Base-by-base conservation (phyloP, 2,113 vertebrate species). In the Pygathrix nemaeus region DNA sequence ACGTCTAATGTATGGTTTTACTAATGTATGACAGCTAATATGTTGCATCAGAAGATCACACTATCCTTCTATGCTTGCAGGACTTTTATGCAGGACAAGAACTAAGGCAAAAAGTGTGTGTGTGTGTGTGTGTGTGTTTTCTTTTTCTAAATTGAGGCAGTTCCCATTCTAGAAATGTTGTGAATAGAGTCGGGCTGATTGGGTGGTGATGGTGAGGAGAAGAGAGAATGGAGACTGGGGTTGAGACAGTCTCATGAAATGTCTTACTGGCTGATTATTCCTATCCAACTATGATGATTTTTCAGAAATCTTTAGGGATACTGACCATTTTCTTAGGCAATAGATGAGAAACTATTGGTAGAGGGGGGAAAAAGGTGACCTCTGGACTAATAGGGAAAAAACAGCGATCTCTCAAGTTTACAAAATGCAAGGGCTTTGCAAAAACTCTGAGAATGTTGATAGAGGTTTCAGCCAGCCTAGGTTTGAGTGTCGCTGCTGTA, bases 261-360 rank as follows among this genome's bases (percentile, higher is more conserved):
- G 4, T 10, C 79, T 88, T 61, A 3, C n/a, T 73, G 66, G 12
- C 85, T 85, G 30, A 21, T 52, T 27, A 27, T 45, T 72, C 32
- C 81, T 90, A 3, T 95, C 32, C 68, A 52, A 50, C 55, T 25
- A 23, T 5, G 17, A 30, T 70, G 43, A 14, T 17, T 95, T 95
- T 75, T 43, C 7, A 23, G 70, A 92, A 78, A 35, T 80, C 64
- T 70, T 45, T 52, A 48, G 68, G 68, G 35, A 66, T 38, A n/a
- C 20, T 96, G 81, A 88, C 70, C 93, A 82, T 40, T 35, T n/a
- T 93, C 76, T 95, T 88, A 57, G 57, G 84, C 81, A 97, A 72
- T 55, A 43, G 43, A 66, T 72, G 50, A 78, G 57, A 94, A 94
- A 43, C 57, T 85, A 35, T 38, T 45, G 90, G 21, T 57, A n/a